Percentiles rank a stretch among this genome's conserved stretches.
These are phyloP conservation scores for Mesembrinibis cayennensis DNA, from an alignment of 2,113 vertebrate genomes.

Conservation along the genomic window DNA sequence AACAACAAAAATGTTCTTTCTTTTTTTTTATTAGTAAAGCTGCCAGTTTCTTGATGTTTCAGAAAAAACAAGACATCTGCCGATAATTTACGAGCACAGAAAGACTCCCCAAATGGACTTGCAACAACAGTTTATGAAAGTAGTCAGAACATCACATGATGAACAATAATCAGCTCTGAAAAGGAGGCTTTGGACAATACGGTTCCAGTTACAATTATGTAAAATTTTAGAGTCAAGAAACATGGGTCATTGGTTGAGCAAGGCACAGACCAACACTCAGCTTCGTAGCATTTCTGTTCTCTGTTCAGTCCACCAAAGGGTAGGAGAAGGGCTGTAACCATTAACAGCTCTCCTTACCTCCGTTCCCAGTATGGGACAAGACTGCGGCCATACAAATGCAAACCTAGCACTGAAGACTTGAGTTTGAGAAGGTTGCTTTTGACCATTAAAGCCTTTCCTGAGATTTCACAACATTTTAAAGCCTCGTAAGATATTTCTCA, in stretches of 20 bases:
- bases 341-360: neutral
- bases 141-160: neutral
- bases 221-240: neutral
- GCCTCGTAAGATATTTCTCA: neutral
- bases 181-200: neutral
- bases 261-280: neutral
- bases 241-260: neutral
- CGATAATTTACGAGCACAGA: neutral
- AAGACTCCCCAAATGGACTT: neutral
- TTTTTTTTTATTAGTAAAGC: neutral
- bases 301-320: neutral
- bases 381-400: neutral
- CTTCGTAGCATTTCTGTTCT: neutral
- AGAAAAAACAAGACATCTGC: conserved; percentile 10
- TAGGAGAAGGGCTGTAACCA: neutral
- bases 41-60: conserved; percentile 11
- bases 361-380: neutral
- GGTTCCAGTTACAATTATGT: neutral
- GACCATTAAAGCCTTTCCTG: neutral
- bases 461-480: neutral
- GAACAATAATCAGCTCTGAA: neutral
- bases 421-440: neutral
- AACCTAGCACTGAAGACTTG: neutral
- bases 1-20: neutral
- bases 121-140: neutral